phyloP scores from a whole-genome alignment of 1,140 invertebrate species.

The Euura saliciscinereae region DNA sequence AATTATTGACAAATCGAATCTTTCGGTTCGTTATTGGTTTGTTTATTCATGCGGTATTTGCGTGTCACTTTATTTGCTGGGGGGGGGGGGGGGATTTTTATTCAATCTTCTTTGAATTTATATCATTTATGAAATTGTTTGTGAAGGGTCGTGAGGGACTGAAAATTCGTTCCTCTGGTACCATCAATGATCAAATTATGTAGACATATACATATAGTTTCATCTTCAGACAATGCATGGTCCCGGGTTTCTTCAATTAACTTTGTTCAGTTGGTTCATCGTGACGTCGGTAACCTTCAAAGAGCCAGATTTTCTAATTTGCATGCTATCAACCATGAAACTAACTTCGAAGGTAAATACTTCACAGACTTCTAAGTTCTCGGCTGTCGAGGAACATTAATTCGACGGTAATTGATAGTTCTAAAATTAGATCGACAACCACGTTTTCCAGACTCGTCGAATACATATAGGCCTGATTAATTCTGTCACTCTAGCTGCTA shows the following conservation, averaged over 20 bases:
- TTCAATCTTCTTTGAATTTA: too few relatives aligned
- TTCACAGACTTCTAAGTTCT: not conserved
- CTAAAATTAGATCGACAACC: not conserved
- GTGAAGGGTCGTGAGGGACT: too few relatives aligned
- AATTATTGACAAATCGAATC: not conserved
- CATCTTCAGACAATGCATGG: too few relatives aligned
- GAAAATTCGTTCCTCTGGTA: too few relatives aligned
- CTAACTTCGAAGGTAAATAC: conserved; percentile 7
- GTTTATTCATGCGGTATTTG: not conserved
- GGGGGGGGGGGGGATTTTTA: not conserved
- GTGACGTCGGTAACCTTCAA: not conserved
- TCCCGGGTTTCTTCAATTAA: not conserved
- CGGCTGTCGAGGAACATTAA: not conserved
- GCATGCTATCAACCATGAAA: not conserved
- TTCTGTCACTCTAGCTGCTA: not conserved
- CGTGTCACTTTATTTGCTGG: not conserved
- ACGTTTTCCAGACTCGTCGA: not conserved
- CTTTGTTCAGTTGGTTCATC: not conserved
- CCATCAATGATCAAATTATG: too few relatives aligned
- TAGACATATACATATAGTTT: too few relatives aligned
- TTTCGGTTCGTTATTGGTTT: not conserved
- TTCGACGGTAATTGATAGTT: conserved; percentile 1
- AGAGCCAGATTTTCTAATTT: not conserved
- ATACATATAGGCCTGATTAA: not conserved
- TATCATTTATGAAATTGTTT: too few relatives aligned